Evolutionary conservation across 92 coral and sea anemone genomes (phyloP).

Genomic region (Epizoanthus scotinus): DNA sequence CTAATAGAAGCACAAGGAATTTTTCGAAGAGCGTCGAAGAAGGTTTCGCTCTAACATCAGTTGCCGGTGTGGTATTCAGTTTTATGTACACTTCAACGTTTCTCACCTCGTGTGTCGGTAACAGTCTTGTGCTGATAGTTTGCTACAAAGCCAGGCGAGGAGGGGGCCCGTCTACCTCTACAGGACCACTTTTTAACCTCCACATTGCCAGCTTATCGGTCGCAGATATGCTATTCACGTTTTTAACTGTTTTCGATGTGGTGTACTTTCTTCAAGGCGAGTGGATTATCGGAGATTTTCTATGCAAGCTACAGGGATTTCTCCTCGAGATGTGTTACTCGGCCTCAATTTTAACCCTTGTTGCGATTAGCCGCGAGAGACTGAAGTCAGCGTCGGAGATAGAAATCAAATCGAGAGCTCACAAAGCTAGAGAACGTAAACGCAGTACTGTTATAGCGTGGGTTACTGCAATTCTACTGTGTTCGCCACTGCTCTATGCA

Average conservation of each 20-base stretch:
- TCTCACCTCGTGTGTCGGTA: constrained; percentile 60
- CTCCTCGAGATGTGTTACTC: constrained; percentile 77
- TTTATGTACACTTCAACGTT: constrained; percentile 60
- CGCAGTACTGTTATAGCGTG: constrained; percentile 41
- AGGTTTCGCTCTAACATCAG: constrained; percentile 44
- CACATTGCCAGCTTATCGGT: constrained; percentile 73
- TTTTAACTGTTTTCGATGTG: constrained; percentile 66
- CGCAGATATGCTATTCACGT: constrained; percentile 77
- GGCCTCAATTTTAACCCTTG: constrained; percentile 74
- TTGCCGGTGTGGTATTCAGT: constrained; percentile 62
- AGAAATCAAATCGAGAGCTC: constrained; percentile 56
- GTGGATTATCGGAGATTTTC: constrained; percentile 56
- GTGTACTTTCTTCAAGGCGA: constrained; percentile 40
- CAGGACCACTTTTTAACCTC: constrained; percentile 60
- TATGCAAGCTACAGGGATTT: constrained; percentile 75
- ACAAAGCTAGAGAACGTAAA: constrained; percentile 53
- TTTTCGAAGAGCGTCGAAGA: background rate
- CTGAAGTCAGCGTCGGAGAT: constrained; percentile 50
- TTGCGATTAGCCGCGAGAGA: constrained; percentile 78
- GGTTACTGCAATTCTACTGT: constrained; percentile 57
- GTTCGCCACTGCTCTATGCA: constrained; percentile 73
- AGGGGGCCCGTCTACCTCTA: constrained; percentile 43
- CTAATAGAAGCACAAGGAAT: background rate
- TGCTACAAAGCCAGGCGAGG: constrained; percentile 50
- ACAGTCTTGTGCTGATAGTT: constrained; percentile 58